phyloP scores from a whole-genome alignment of 1,140 invertebrate species.

The Lepidurus couesii region DNA sequence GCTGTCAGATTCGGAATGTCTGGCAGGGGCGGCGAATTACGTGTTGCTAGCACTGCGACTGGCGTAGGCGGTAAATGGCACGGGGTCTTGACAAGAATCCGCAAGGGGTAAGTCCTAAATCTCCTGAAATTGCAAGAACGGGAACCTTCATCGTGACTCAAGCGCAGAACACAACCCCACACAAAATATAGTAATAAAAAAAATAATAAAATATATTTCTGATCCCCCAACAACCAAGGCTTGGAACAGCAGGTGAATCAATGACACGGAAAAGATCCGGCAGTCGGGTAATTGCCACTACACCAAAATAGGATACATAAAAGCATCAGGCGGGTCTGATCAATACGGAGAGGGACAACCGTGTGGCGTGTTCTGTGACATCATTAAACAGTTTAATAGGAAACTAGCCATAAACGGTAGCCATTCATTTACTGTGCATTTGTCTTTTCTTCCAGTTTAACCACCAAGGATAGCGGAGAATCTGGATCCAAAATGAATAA shows the following conservation, averaged over 20 bases:
- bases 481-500: background rate
- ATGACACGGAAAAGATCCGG: too few species aligned
- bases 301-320: background rate
- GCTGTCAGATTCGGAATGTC: background rate
- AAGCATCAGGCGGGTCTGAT: background rate
- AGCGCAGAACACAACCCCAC: too few species aligned
- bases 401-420: background rate
- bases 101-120: background rate
- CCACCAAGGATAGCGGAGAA: background rate
- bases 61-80: conserved; percentile 20
- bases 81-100: conserved; percentile 3
- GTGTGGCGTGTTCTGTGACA: background rate
- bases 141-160: too few species aligned
- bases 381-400: background rate
- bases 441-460: background rate
- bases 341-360: background rate
- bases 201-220: too few species aligned
- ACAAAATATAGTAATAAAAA: too few species aligned
- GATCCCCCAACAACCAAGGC: too few species aligned
- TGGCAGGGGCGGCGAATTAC: background rate
- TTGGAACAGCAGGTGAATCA: too few species aligned
- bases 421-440: background rate
- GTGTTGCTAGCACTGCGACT: background rate
- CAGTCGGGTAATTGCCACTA: too few species aligned
- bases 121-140: too few species aligned